Evolutionary conservation across 1,140 invertebrate species (phyloP).

Genomic region (Trichonephila inaurata): DNA sequence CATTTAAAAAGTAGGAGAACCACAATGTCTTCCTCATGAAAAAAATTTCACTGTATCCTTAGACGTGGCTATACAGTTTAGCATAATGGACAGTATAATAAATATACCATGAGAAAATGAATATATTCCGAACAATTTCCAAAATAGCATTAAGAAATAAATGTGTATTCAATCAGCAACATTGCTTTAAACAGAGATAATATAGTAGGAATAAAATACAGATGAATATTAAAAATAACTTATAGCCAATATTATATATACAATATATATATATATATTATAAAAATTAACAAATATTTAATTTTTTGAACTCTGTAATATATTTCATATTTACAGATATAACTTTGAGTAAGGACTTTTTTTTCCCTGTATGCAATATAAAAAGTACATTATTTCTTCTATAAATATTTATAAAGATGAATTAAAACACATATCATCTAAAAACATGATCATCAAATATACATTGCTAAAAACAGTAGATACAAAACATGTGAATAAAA

Average conservation of each 20-base stretch:
- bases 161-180: neutral
- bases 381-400: neutral
- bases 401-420: constrained; percentile 43
- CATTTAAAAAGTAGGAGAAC: too few relatives aligned
- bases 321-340: neutral
- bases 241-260: constrained; percentile 4
- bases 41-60: too few relatives aligned
- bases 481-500: constrained; percentile 41
- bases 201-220: neutral
- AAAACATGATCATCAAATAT: constrained; percentile 9
- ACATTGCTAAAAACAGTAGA: constrained; percentile 43
- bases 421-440: neutral
- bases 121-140: too few relatives aligned
- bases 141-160: too few relatives aligned
- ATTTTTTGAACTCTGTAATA: neutral
- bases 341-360: neutral
- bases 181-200: neutral
- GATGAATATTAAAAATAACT: constrained; percentile 9
- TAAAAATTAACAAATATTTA: neutral
- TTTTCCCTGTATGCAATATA: neutral
- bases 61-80: too few relatives aligned
- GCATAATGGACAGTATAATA: too few relatives aligned
- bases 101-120: too few relatives aligned
- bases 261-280: neutral
- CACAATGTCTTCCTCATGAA: too few relatives aligned